A percentile compares a stretch with the other conserved stretches of the same genome.
Conservation (phyloP, 2,888 invertebrate species). For the Sphecodes monilicornis region DNA sequence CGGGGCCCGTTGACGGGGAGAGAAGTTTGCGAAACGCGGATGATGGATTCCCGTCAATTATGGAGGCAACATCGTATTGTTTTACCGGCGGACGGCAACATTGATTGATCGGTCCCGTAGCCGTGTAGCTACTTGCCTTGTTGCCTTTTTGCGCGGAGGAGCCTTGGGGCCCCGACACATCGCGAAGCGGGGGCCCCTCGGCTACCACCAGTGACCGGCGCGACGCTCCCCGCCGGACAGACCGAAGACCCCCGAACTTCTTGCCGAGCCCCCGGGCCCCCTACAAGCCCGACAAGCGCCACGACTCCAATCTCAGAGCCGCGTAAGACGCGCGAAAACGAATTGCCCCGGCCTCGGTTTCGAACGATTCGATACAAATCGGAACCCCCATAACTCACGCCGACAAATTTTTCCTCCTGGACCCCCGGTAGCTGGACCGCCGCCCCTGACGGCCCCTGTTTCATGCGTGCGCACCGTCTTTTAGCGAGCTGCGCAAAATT, state of each 20-base stretch:
- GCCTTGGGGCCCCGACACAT: constrained; percentile 43
- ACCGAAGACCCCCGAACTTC: constrained; percentile 72
- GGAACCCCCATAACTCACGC: constrained; percentile 22
- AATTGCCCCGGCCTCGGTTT: constrained; percentile 33
- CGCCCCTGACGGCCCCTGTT: background rate
- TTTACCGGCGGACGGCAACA: constrained; percentile 83
- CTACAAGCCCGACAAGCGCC: constrained; percentile 63
- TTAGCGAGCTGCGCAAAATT: background rate
- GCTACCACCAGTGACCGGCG: constrained; percentile 68
- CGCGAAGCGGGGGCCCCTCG: constrained; percentile 51
- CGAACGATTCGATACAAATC: constrained; percentile 34
- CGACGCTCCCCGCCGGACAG: constrained; percentile 57
- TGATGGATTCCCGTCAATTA: constrained; percentile 85
- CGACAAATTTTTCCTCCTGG: constrained; percentile 23
- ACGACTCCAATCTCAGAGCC: constrained; percentile 48
- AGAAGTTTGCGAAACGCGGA: constrained; percentile 79
- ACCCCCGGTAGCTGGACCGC: background rate
- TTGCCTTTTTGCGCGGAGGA: constrained; percentile 68
- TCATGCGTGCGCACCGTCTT: background rate
- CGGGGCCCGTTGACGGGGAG: constrained; percentile 30
- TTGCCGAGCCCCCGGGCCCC: constrained; percentile 66
- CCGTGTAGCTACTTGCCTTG: constrained; percentile 79
- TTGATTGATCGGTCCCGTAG: constrained; percentile 82
- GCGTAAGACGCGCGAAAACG: constrained; percentile 55
- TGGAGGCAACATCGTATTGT: constrained; percentile 84